phyloP scores from a whole-genome alignment of 1,140 invertebrate species.

The Dinoponera quadriceps region DNA sequence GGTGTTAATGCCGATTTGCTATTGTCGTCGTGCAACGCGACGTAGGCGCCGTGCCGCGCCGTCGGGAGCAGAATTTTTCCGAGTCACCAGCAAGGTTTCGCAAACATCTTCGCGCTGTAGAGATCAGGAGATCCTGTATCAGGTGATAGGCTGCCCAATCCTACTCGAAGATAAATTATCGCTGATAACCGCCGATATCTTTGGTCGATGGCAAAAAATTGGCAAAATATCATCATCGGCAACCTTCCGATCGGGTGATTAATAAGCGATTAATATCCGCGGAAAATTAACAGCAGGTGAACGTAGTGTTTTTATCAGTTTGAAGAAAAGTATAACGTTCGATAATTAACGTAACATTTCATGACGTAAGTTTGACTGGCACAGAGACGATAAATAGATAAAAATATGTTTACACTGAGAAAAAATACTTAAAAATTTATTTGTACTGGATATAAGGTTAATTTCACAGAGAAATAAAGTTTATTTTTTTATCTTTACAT shows the following conservation, averaged over 20 bases:
- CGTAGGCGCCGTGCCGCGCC: conserved; percentile 3
- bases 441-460: too few species aligned
- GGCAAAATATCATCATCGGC: not conserved
- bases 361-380: too few species aligned
- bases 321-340: not conserved
- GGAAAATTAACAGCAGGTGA: not conserved
- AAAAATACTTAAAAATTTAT: too few species aligned
- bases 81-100: conserved; percentile 24
- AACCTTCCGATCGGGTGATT: too few species aligned
- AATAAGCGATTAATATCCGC: conserved; percentile 35
- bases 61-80: conserved; percentile 34
- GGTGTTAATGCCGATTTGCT: conserved; percentile 54
- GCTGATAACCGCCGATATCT: conserved; percentile 35
- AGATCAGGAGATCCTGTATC: too few species aligned
- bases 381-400: too few species aligned
- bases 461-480: too few species aligned
- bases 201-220: too few species aligned
- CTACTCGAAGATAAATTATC: conserved; percentile 42
- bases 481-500: too few species aligned
- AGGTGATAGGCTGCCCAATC: too few species aligned
- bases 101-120: too few species aligned
- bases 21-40: conserved; percentile 22
- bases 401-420: too few species aligned
- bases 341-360: not conserved
- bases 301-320: not conserved